Percentiles rank a stretch among this genome's conserved stretches.
Conservation (phyloP, 2,888 invertebrate species). For the Blastobasis lacticolella region DNA sequence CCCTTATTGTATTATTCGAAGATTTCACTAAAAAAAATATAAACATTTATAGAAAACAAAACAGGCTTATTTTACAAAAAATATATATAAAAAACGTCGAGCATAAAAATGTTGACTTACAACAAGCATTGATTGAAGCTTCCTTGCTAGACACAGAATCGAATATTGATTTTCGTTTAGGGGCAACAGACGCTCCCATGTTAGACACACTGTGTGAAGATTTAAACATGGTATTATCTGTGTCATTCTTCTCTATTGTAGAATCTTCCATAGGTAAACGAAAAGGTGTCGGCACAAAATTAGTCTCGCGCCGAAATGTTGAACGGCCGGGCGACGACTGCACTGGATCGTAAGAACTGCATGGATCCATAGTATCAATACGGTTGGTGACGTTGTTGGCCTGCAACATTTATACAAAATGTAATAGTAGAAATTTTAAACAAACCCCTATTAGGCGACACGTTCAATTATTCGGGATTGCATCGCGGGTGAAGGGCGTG, state of each 20-base stretch:
- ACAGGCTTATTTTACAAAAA: neutral
- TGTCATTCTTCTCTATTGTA: conserved; percentile 15
- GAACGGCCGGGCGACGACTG: conserved; percentile 24
- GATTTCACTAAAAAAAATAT: conserved; percentile 37
- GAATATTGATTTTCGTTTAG: conserved; percentile 46
- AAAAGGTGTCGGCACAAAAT: conserved; percentile 27
- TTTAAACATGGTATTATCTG: conserved; percentile 21
- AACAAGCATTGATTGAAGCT: conserved; percentile 15
- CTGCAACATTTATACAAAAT: conserved; percentile 16
- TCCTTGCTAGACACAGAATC: conserved; percentile 21
- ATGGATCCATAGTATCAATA: conserved; percentile 17
- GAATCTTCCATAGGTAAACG: conserved; percentile 24
- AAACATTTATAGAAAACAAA: neutral
- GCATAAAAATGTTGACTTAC: conserved; percentile 20
- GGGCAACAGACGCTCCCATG: conserved; percentile 26
- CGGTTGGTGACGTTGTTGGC: conserved; percentile 19
- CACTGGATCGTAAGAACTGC: conserved; percentile 20
- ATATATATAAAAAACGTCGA: neutral
- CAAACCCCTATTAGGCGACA: too few species aligned
- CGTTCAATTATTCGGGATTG: too few species aligned
- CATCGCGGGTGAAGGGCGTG: too few species aligned
- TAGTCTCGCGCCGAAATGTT: conserved; percentile 27
- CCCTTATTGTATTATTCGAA: conserved; percentile 42
- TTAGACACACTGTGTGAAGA: conserved; percentile 28
- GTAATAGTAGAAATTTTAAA: neutral